Evolutionary conservation across 2,113 vertebrate genomes (phyloP), one percentile per base, ranked within the genome.

Genomic region (Sapayoa aenigma): DNA sequence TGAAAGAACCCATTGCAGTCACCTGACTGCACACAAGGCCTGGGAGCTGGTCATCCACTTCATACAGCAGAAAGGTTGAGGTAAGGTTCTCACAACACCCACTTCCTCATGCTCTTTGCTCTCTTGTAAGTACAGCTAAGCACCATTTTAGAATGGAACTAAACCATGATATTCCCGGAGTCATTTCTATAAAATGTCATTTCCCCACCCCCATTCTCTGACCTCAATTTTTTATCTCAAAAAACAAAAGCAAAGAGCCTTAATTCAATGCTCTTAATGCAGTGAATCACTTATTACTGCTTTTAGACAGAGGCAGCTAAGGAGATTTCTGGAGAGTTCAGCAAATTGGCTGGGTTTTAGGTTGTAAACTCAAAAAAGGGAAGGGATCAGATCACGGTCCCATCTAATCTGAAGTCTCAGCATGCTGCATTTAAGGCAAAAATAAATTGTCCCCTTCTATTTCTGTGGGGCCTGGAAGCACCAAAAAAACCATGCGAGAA

Each of bases 151-250:
- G 81, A 80, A 71, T 35, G 17, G 59, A 90, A 42, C 39, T 66
- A 93, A 96, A 66, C 30, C 50, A 41, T 17, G 19, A 78, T 74
- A 47, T 77, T 95, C 50, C 35, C 35, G 63, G 62, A 84, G 47
- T 77, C 55, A 91, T n/a, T n/a, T n/a, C n/a, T 77, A 87, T 41
- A 63, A 91, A 91, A 81, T 5, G 14, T 58, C 63, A 27, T 59
- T 81, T 17, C 65, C 33, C 68, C 39, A n/a, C 39, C 50, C 75
- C 75, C 65, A 33, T 74, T 52, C 82, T 75, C 47, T 94, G 94
- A 91, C 86, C 93, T 88, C 56, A 93, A 93, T 95, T 80, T 74
- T 89, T 85, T 56, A 65, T 89, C 82, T 91, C 72, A 78, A 89
- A 69, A 93, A 80, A 60, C 44, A 92, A 90, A 95, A 91, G 56